Base-by-base conservation (phyloP, 2,797 vertebrate species). In the Brotula barbata region DNA sequence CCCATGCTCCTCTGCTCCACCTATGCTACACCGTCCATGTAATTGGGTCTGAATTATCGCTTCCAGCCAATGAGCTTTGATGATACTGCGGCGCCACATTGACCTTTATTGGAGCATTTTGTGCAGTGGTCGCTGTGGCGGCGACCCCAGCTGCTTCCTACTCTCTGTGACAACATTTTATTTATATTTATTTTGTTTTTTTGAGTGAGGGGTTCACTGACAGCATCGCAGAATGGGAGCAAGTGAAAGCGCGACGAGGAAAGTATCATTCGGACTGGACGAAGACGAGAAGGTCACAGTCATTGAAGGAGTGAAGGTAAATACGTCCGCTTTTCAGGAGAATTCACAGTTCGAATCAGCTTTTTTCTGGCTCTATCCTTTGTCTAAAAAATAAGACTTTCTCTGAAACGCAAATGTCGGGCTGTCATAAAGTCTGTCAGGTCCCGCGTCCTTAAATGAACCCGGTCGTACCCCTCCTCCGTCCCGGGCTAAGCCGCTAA, bases 221-320 rank as follows among this genome's bases (percentile, higher is more conserved):
- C 55, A 36, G 58, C 36, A 14, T 39, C 37, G 37, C 19, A 52
- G 34, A 7, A 97, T 97, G 96, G 95, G 96, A 43, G 83, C 84
- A 44, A 88, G 77, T 60, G 89, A 90, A 47, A 97, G 95, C 84
- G 90, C 92, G 66, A 64, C 71, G 0, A 90, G 93, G 83, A 92
- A 87, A 60, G 94, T 97, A 75, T 94, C 95, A 15, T 96, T 94
- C 78, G 94, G 91, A 21, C 63, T 94, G 86, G 94, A 97, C 59
- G 94, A 95, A 75, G 90, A 95, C 48, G 93, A 96, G 70, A 93
- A 90, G 87, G 93, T 97, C 80, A 95, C 92, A 31, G 93, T 98
- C 75, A 84, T 97, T 74, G 94, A 94, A 78, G 95, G 95, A 80
- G 91, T 98, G 75, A 92, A 93, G 95, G 96, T 97, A 91, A 10